A percentile compares a stretch with the other conserved stretches of the same genome.
phyloP scores from a whole-genome alignment of 2,113 vertebrate species.

The Epinephelus fuscoguttatus region DNA sequence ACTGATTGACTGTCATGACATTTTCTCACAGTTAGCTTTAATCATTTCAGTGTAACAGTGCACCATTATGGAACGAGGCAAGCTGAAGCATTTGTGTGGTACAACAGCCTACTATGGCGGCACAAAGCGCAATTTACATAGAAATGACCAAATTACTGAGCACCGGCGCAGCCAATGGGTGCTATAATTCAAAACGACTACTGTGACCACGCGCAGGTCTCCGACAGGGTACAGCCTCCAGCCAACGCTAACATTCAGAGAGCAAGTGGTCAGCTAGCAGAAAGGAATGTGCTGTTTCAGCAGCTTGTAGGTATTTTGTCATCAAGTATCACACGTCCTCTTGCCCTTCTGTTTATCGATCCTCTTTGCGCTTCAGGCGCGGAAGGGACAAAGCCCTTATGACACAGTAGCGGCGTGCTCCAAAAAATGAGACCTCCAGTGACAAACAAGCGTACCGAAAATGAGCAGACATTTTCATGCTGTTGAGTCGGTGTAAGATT shows the following conservation, averaged over 20 bases:
- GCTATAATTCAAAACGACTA: constrained; percentile 74
- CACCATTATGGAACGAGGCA: constrained; percentile 51
- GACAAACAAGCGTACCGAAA: background rate
- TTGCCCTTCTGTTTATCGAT: constrained; percentile 76
- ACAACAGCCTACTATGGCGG: constrained; percentile 52
- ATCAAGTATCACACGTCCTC: constrained; percentile 72
- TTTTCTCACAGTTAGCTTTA: constrained; percentile 65
- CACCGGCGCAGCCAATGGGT: constrained; percentile 51
- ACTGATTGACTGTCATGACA: constrained; percentile 66
- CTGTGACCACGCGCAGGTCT: constrained; percentile 37
- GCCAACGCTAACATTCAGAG: constrained; percentile 66
- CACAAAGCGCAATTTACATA: constrained; percentile 82
- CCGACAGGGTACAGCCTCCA: constrained; percentile 48
- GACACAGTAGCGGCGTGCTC: constrained; percentile 39
- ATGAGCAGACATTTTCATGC: background rate
- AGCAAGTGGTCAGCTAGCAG: constrained; percentile 66
- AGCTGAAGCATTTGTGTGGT: constrained; percentile 53
- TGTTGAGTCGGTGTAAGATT: background rate
- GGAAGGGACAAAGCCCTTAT: constrained; percentile 51
- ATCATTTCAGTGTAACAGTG: constrained; percentile 60
- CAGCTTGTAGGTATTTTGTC: constrained; percentile 75
- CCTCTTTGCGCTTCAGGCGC: constrained; percentile 56
- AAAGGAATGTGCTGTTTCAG: constrained; percentile 78
- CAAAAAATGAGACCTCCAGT: background rate
- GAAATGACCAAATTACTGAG: constrained; percentile 81